These are phyloP conservation scores for Pycnonotus jocosus DNA, from an alignment of 2,113 vertebrate genomes.

Conservation along the genomic window DNA sequence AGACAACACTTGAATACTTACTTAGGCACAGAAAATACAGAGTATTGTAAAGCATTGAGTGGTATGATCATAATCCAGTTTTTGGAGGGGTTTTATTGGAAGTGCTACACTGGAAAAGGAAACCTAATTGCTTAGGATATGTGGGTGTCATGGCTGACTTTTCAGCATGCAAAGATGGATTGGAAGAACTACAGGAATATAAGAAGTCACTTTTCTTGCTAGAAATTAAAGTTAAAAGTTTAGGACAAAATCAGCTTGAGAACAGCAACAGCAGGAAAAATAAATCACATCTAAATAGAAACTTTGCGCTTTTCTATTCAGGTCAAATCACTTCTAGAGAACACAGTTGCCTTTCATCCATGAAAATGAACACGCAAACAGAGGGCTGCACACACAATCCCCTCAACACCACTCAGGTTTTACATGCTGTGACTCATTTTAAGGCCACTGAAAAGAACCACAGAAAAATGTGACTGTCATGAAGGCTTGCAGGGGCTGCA, in stretches of 20 bases:
- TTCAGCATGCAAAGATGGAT: background rate
- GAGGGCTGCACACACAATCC: background rate
- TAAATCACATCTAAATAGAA: background rate
- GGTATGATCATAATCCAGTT: background rate
- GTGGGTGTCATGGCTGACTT: background rate
- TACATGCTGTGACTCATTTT: background rate
- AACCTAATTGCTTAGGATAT: background rate
- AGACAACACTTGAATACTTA: background rate
- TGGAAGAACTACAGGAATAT: background rate
- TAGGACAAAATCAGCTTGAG: background rate
- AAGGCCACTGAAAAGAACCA: background rate
- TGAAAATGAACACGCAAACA: background rate
- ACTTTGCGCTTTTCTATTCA: background rate
- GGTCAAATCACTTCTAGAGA: background rate
- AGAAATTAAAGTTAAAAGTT: background rate
- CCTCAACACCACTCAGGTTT: background rate
- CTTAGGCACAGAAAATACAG: background rate
- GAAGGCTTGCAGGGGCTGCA: fast-evolving
- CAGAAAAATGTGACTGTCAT: fast-evolving
- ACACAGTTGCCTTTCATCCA: background rate
- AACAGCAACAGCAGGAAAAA: background rate
- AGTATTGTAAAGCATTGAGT: background rate
- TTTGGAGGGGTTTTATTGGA: background rate
- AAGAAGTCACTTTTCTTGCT: background rate
- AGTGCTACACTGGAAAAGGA: background rate